phyloP scores from a whole-genome alignment of 2,113 vertebrate genomes.

The Oreotrochilus melanogaster region DNA sequence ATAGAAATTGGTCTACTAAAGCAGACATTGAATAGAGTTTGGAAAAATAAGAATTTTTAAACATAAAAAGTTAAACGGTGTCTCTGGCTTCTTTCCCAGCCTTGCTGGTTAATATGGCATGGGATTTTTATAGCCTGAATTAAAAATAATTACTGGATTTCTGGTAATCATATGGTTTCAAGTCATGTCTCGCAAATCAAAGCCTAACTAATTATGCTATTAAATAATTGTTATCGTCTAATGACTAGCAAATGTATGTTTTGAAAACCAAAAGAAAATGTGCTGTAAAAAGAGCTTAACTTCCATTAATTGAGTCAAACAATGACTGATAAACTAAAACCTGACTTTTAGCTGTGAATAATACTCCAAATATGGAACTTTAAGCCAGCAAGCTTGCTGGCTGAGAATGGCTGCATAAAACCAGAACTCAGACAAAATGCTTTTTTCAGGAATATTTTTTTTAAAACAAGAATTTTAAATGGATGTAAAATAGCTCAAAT shows the following conservation, averaged over 20 bases:
- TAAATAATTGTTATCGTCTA: background rate
- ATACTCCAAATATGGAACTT: background rate
- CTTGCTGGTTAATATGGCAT: background rate
- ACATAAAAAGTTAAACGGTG: background rate
- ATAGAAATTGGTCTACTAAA: background rate
- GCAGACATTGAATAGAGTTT: background rate
- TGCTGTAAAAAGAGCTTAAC: background rate
- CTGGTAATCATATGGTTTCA: constrained; percentile 1
- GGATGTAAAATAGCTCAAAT: background rate
- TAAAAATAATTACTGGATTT: constrained; percentile 41
- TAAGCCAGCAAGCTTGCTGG: background rate
- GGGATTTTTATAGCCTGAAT: constrained; percentile 12
- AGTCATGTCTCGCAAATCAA: constrained; percentile 13
- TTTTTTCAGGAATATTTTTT: background rate
- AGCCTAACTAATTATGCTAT: background rate
- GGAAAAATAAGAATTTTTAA: background rate
- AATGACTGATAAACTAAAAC: background rate
- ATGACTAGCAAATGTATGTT: background rate
- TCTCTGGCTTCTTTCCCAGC: constrained; percentile 22
- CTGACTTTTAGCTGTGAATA: background rate
- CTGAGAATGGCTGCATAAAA: background rate
- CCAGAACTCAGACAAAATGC: background rate
- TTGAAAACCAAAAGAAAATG: background rate
- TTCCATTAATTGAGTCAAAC: background rate
- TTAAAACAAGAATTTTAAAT: background rate